Percentiles rank a stretch among this genome's conserved stretches.
Evolutionary conservation across 1,140 invertebrate genomes (phyloP).

Genomic region (Andrena cerasifolii): DNA sequence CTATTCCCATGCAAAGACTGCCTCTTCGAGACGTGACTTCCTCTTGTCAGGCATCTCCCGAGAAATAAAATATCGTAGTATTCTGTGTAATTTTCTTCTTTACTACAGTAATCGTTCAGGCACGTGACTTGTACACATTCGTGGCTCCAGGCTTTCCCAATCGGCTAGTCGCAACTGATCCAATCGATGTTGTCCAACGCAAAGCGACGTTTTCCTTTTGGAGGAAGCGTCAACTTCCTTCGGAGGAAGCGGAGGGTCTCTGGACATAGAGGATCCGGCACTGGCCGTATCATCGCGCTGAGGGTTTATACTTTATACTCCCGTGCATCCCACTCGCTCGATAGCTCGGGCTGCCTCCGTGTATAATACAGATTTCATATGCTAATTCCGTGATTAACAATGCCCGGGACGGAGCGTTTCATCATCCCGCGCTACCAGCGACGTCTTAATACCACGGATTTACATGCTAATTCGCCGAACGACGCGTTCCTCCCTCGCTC

Average conservation of each 20-base stretch:
- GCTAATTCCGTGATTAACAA: slow-evolving; percentile 80
- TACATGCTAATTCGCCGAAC: slow-evolving; percentile 68
- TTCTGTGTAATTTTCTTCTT: too few species aligned
- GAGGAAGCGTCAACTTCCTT: too few species aligned
- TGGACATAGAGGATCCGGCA: not conserved
- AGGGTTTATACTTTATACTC: slow-evolving; percentile 51
- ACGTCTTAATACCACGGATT: slow-evolving; percentile 72
- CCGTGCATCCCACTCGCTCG: slow-evolving; percentile 49
- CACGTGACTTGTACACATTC: too few species aligned
- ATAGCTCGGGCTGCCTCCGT: slow-evolving; percentile 48
- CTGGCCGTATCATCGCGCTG: slow-evolving; percentile 28
- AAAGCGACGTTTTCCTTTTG: too few species aligned
- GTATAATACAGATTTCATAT: slow-evolving; percentile 78
- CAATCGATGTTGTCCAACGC: too few species aligned
- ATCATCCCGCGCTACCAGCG: slow-evolving; percentile 70
- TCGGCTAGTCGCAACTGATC: too few species aligned
- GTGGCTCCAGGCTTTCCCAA: too few species aligned
- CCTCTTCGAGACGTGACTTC: too few species aligned
- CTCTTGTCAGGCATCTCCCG: too few species aligned
- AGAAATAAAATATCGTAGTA: too few species aligned
- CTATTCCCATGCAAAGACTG: too few species aligned
- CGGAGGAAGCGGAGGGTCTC: not conserved
- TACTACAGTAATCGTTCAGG: too few species aligned
- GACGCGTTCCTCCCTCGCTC: slow-evolving; percentile 32
- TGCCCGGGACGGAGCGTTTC: slow-evolving; percentile 70